Percentiles rank a stretch among this genome's conserved stretches.
Evolutionary conservation across 1,140 invertebrate genomes (phyloP).

Genomic region (Tribolium madens): DNA sequence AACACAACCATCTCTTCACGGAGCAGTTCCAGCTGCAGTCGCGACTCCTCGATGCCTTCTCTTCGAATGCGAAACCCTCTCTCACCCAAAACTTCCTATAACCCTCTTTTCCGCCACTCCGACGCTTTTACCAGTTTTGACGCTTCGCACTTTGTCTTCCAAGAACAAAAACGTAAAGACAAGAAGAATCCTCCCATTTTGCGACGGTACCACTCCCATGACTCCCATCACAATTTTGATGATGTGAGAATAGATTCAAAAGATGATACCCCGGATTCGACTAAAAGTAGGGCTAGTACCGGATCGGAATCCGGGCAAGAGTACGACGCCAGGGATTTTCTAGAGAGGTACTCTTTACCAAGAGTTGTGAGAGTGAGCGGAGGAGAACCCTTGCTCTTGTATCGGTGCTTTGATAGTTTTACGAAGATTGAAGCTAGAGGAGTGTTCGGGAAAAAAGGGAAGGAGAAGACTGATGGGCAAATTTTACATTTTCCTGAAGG

Average conservation of each 20-base stretch:
- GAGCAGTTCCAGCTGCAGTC: slow-evolving; percentile 56
- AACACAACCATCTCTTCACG: slow-evolving; percentile 60
- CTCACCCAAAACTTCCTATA: slow-evolving; percentile 58
- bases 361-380: slow-evolving; percentile 56
- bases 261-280: slow-evolving; percentile 57
- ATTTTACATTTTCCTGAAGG: slow-evolving; percentile 71
- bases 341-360: slow-evolving; percentile 60
- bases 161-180: slow-evolving; percentile 52
- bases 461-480: slow-evolving; percentile 69
- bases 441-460: slow-evolving; percentile 69
- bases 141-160: slow-evolving; percentile 59
- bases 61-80: slow-evolving; percentile 58
- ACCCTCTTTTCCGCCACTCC: slow-evolving; percentile 59
- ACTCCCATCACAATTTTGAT: slow-evolving; percentile 55
- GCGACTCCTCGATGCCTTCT: slow-evolving; percentile 62
- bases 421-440: slow-evolving; percentile 70
- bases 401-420: slow-evolving; percentile 69
- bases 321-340: slow-evolving; percentile 57
- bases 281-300: slow-evolving; percentile 51
- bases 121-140: slow-evolving; percentile 61
- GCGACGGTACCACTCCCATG: slow-evolving; percentile 59
- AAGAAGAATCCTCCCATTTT: slow-evolving; percentile 51
- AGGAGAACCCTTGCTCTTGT: slow-evolving; percentile 68
- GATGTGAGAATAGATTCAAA: slow-evolving; percentile 25
- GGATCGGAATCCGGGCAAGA: slow-evolving; percentile 54